Evolutionary conservation across 2,888 invertebrate species (phyloP), one percentile per base, ranked within the genome.

Genomic region (Drosophila subsilvestris): DNA sequence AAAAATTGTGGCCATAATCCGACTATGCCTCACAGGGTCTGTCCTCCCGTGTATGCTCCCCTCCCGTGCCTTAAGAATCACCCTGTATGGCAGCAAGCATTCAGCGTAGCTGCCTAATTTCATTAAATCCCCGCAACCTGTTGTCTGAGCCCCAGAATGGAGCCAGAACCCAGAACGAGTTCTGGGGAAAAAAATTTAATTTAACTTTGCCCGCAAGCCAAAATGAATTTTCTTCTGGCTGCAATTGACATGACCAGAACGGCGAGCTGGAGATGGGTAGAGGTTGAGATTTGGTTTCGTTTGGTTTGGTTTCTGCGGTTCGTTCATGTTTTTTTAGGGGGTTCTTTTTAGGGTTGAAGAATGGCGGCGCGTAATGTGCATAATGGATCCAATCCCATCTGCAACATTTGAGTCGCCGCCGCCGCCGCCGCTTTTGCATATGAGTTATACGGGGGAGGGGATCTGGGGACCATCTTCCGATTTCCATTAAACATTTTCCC

Each of bases 121-220:
- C 69, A 79, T 88, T 88, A 88, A 88, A 88, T 76, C 75, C 69
- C 60, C 27, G 75, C 75, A 74, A 79, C 86, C 88, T 85, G 82
- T 81, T 84, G 81, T 81, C 74, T 69, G 72, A 66, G 69, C 44
- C 69, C 51, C 47, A 66, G 54, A 44, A 56, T 44, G 32, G 53
- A 44, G 44, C 47, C 37, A n/a, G 50, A 75, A 68, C 55, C n/a
- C n/a, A 55, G 58, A 58, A 75, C 58, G 69, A 68, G 57, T 68
- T 61, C 62, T 53, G 44, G 58, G 61, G 47, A 61, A 65, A 67
- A 67, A 63, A 55, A 82, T 88, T 88, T 76, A 89, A 85, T 89
- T 85, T 89, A 75, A 72, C 59, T 71, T 61, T 60, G 74, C 68
- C 80, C 71, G 54, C 73, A 63, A 70, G 75, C 63, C 69, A 53